Percentiles rank a stretch among this genome's conserved stretches.
phyloP scores from a whole-genome alignment of 2,888 invertebrate species.

The Agrenia bidenticulata region DNA sequence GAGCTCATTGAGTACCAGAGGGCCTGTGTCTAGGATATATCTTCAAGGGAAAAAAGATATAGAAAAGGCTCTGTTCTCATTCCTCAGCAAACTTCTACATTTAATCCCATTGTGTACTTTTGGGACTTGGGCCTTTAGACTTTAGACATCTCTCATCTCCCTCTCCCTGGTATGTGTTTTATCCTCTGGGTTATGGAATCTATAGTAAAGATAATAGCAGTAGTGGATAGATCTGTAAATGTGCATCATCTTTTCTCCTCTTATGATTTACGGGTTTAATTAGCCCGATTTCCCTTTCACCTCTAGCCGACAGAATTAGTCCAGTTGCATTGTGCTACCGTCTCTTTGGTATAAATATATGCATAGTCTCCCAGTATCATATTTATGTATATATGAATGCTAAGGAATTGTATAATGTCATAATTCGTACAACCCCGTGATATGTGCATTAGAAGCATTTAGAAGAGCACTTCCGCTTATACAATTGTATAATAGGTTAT shows the following conservation, averaged over 20 bases:
- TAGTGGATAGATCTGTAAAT: background rate
- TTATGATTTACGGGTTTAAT: constrained; percentile 46
- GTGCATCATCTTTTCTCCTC: constrained; percentile 7
- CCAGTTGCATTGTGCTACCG: background rate
- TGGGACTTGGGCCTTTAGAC: constrained; percentile 4
- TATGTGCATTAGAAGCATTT: no score
- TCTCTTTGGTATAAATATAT: no score
- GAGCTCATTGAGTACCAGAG: no score
- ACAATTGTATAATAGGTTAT: constrained; percentile 2
- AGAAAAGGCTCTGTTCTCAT: background rate
- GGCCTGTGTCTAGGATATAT: no score
- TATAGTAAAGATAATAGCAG: background rate
- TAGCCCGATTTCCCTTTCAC: constrained; percentile 33
- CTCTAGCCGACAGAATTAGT: background rate
- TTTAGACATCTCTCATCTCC: constrained; percentile 3
- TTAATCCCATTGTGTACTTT: constrained; percentile 11
- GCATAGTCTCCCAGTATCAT: no score
- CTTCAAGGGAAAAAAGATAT: no score
- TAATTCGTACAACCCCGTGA: no score
- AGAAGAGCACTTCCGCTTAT: no score
- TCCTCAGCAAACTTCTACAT: constrained; percentile 2
- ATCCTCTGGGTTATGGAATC: background rate
- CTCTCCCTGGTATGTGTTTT: background rate
- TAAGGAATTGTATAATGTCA: no score
- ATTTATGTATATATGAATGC: no score